These are phyloP conservation scores for Etheostoma cragini DNA, from an alignment of 2,113 vertebrate species.

Conservation along the genomic window DNA sequence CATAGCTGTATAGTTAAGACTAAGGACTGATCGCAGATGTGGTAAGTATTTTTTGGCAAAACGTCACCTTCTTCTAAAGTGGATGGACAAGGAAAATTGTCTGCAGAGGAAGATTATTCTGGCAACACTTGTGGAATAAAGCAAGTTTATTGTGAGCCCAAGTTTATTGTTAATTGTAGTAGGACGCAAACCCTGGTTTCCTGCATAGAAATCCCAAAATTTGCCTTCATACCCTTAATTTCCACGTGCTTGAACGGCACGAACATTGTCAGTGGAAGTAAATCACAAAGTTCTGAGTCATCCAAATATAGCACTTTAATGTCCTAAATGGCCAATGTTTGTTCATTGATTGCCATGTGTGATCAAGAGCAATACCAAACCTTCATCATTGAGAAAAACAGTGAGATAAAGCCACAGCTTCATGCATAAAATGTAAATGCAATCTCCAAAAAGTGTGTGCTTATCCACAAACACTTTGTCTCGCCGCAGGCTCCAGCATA, in stretches of 20 bases:
- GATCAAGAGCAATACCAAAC: conserved; percentile 13
- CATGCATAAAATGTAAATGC: conserved; percentile 44
- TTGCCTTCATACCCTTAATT: not conserved
- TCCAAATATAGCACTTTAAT: not conserved
- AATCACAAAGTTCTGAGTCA: not conserved
- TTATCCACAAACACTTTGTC: conserved; percentile 46
- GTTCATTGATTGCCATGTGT: conserved; percentile 7
- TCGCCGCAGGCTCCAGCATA: conserved; percentile 31
- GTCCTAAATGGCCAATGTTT: not conserved
- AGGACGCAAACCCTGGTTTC: not conserved
- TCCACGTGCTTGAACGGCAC: not conserved
- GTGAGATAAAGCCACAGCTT: conserved; percentile 33
- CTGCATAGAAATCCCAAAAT: not conserved
- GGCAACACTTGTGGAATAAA: not conserved
- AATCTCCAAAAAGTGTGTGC: conserved; percentile 33
- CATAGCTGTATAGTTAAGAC: not conserved
- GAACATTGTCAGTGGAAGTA: not conserved
- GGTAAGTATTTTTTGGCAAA: not conserved
- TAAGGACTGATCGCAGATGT: not conserved
- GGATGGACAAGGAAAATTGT: not conserved
- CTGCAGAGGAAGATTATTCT: not conserved
- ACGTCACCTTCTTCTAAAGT: not conserved
- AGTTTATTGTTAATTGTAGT: too few relatives aligned
- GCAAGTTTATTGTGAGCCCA: not conserved
- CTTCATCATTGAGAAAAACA: conserved; percentile 20